Conservation (phyloP, 2,113 vertebrate species). For the Ictalurus punctatus region DNA sequence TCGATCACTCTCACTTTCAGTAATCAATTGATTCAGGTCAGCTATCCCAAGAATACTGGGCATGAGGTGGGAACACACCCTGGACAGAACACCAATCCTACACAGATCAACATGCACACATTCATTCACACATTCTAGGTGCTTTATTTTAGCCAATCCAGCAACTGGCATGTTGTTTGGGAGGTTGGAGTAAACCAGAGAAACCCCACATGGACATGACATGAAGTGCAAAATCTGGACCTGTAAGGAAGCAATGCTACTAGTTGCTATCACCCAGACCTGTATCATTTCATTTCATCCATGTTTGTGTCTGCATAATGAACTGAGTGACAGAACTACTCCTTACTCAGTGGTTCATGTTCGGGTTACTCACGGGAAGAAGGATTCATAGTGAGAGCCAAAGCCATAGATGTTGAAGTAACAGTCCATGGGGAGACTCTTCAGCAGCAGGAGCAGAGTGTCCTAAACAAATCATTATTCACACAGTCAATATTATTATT, state of each 20-base stretch:
- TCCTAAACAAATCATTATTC: slow-evolving; percentile 62
- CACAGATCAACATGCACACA: neutral
- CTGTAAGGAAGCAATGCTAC: neutral
- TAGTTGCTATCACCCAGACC: neutral
- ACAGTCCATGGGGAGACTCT: slow-evolving; percentile 84
- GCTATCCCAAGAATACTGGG: neutral
- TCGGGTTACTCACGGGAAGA: slow-evolving; percentile 69
- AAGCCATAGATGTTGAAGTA: slow-evolving; percentile 86
- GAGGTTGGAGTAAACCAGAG: neutral
- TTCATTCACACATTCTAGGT: neutral
- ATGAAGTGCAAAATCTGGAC: neutral
- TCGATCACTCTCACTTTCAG: neutral
- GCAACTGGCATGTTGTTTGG: neutral
- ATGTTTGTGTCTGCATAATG: neutral
- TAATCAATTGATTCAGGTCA: neutral
- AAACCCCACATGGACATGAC: neutral
- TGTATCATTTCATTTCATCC: neutral
- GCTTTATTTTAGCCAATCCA: neutral
- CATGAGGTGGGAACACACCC: neutral
- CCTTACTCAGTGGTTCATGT: neutral
- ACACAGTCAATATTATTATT: neutral
- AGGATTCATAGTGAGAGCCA: slow-evolving; percentile 71
- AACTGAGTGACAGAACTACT: neutral
- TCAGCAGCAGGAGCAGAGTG: slow-evolving; percentile 77
- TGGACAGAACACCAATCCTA: neutral